Evolutionary conservation across 2,888 invertebrate genomes (phyloP), one percentile per base, ranked within the genome.

Genomic region (Alloplasta piceator): DNA sequence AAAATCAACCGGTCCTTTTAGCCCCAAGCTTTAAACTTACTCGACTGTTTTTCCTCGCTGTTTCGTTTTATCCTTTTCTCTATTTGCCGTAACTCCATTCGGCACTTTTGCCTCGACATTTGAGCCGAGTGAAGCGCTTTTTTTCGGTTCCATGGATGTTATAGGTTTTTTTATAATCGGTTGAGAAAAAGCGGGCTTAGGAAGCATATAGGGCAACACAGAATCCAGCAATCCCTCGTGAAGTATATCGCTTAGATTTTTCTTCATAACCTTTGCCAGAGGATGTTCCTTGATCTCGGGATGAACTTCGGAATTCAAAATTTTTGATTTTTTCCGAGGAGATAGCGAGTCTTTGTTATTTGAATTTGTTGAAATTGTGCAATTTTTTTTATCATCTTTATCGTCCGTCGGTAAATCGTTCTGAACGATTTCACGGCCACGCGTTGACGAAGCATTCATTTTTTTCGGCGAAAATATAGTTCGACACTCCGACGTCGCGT

Each of bases 181-280:
- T 58, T 93, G 93, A 70, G 94, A 94, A 83, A 93, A 89, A 82
- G 94, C 90, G 70, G 95, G 92, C 89, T 94, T 95, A 26, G 95
- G 94, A 10, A 95, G 93, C 84, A 97, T 93, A 88, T 96, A 96
- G 0, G 97, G 96, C 63, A 97, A 91, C 75, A 97, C 95, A 0
- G 97, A 96, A 92, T 97, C 97, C 64, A 97, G 92, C 79, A 97
- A 94, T 9, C 97, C 97, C 92, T 97, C 97, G 63, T 96, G 95
- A 82, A 97, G 94, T 0, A 97, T 95, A 93, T 96, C 92, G 83
- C 94, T 94, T 78, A 92, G 85, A 88, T 91, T 92, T 83, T 86
- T 92, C 90, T 92, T 93, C 87, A 92, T 88, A 36, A 88, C 79
- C 77, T 87, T 88, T 38, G 89, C 86, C 50, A 92, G 77, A 48